phyloP scores from a whole-genome alignment of 2,113 vertebrate species.

The Dromaius novaehollandiae region DNA sequence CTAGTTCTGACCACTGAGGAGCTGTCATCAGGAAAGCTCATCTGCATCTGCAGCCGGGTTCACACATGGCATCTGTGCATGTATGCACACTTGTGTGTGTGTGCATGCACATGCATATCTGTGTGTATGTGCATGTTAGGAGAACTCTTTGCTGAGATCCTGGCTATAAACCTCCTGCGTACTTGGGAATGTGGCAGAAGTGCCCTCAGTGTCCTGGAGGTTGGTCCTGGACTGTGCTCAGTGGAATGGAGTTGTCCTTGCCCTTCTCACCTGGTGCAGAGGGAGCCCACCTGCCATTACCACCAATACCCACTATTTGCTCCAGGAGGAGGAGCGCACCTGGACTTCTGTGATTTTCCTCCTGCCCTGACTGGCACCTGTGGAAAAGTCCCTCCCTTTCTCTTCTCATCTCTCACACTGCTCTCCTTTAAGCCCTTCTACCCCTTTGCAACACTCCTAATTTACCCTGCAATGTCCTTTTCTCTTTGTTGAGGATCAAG shows the following conservation, averaged over 20 bases:
- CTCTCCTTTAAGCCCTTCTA: background rate
- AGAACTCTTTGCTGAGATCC: background rate
- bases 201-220: background rate
- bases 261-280: background rate
- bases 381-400: background rate
- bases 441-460: background rate
- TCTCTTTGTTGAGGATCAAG: background rate
- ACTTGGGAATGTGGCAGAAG: background rate
- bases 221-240: background rate
- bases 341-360: background rate
- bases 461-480: background rate
- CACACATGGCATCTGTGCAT: background rate
- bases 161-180: background rate
- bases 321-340: background rate
- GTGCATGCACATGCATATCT: background rate
- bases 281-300: background rate
- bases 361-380: background rate
- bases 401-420: background rate
- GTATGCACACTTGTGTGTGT: background rate
- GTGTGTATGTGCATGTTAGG: background rate
- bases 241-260: background rate
- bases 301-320: background rate
- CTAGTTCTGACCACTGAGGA: background rate
- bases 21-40: background rate
- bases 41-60: background rate